Base-by-base conservation (phyloP, 2,888 invertebrate species). In the Mellilla xanthometata region DNA sequence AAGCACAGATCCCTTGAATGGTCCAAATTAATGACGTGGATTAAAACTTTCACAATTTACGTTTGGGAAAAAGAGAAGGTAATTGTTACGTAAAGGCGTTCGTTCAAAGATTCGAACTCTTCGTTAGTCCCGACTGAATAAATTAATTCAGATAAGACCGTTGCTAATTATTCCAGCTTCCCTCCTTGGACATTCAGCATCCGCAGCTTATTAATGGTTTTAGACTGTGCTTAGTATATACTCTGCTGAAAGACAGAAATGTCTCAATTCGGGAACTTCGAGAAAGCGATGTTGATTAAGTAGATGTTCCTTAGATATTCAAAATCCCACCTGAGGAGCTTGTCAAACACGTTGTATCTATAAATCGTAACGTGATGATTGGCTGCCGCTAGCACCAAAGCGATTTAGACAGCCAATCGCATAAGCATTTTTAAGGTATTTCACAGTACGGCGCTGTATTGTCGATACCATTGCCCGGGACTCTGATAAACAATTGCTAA, bases 141-240 rank as follows among this genome's bases (percentile, higher is more conserved):
- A 82, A 85, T 81, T 81, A 77, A 71, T 57, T 46, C 47, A 65
- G 83, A 82, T 83, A 84, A 81, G 72, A 67, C 60, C 46, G 49
- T 48, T 61, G 72, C 77, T 81, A 81, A 85, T 86, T 81, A 83
- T 79, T 78, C 63, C 54, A 56, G 60, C 44, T 48, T 51, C 53
- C 22, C 12, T 47, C 19, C 38, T 48, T 26, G 33, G 38, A 30
- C 38, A 48, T 30, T 38, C 45, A 42, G 40, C 34, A 42, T 52
- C 54, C 46, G 30, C 22, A 52, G 65, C 67, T 67, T 68, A 69
- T 69, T 67, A 48, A 43, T 39, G 50, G 58, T 43, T 43, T 52
- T 49, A 44, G 38, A 52, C 45, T 50, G 23, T 44, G 38, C 22
- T n/a, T n/a, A n/a, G n/a, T n/a, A n/a, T n/a, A n/a, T n/a, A n/a